These are phyloP conservation scores for Hypotaenidia philippensis DNA, from an alignment of 2,797 vertebrate genomes.

Conservation along the genomic window DNA sequence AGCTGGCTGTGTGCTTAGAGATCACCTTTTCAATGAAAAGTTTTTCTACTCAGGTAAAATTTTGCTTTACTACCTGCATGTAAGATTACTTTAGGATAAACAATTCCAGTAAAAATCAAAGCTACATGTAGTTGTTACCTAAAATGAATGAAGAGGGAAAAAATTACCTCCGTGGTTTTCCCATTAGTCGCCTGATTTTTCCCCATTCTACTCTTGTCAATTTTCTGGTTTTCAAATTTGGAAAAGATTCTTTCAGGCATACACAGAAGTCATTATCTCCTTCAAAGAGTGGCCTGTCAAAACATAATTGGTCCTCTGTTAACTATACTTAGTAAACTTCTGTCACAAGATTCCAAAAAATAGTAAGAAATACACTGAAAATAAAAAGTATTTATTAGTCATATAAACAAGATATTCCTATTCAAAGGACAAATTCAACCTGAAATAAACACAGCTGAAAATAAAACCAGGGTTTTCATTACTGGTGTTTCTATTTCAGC, in stretches of 20 bases:
- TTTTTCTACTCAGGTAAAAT: not conserved
- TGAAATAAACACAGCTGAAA: not conserved
- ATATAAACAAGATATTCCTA: not conserved
- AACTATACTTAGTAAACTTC: not conserved
- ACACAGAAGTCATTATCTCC: conserved; percentile 99
- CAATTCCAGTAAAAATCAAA: not conserved
- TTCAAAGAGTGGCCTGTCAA: conserved; percentile 94
- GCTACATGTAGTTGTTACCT: not conserved
- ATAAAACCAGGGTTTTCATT: not conserved
- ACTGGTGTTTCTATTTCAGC: not conserved
- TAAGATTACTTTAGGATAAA: not conserved
- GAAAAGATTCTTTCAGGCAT: conserved; percentile 97
- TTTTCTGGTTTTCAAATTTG: conserved; percentile 96
- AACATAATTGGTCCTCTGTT: conserved; percentile 57
- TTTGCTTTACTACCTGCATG: not conserved
- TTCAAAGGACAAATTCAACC: not conserved
- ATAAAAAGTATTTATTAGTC: not conserved
- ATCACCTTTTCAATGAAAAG: not conserved
- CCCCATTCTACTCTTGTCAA: conserved; percentile 97
- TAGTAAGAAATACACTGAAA: not conserved
- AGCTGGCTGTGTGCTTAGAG: not conserved
- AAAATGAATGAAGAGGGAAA: not conserved
- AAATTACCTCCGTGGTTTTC: conserved; percentile 94
- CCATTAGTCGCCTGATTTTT: conserved; percentile 97
- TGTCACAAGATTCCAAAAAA: not conserved